Evolutionary conservation across 2,797 vertebrate species (phyloP).

Genomic region (Fundulus diaphanus): DNA sequence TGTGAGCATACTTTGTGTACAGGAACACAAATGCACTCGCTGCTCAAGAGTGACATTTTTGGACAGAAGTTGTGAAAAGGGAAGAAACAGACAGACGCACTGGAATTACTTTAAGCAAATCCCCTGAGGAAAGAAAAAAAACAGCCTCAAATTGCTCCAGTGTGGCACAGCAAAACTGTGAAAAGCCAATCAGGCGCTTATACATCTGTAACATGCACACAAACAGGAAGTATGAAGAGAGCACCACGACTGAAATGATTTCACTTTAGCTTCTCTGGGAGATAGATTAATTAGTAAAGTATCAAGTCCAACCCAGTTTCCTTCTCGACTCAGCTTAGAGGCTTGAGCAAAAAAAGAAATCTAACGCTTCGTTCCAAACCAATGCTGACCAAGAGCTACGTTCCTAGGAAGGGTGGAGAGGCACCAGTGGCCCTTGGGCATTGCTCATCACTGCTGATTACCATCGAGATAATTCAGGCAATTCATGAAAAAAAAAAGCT

Average conservation of each 20-base stretch:
- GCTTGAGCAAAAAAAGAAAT: slow-evolving; percentile 50
- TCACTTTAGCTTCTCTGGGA: slow-evolving; percentile 47
- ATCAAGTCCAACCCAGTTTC: slow-evolving; percentile 61
- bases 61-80: slow-evolving; percentile 63
- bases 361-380: slow-evolving; percentile 65
- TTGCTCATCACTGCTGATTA: slow-evolving; percentile 58
- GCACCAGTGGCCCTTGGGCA: slow-evolving; percentile 61
- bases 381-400: slow-evolving; percentile 54
- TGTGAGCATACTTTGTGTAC: slow-evolving; percentile 38
- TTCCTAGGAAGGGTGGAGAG: slow-evolving; percentile 72
- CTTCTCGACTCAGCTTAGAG: slow-evolving; percentile 48
- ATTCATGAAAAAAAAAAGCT: slow-evolving; percentile 29
- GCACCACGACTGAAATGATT: slow-evolving; percentile 56
- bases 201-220: slow-evolving; percentile 35
- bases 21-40: slow-evolving; percentile 43
- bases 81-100: slow-evolving; percentile 45
- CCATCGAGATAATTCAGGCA: slow-evolving; percentile 60
- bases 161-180: slow-evolving; percentile 38
- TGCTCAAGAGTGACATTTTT: slow-evolving; percentile 69
- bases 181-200: slow-evolving; percentile 48
- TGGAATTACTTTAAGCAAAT: slow-evolving; percentile 49
- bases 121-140: slow-evolving; percentile 30
- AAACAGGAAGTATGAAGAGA: slow-evolving; percentile 28
- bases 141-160: background rate
- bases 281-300: slow-evolving; percentile 64